Conservation (phyloP, 1,140 invertebrate species). For the Hyles euphorbiae region DNA sequence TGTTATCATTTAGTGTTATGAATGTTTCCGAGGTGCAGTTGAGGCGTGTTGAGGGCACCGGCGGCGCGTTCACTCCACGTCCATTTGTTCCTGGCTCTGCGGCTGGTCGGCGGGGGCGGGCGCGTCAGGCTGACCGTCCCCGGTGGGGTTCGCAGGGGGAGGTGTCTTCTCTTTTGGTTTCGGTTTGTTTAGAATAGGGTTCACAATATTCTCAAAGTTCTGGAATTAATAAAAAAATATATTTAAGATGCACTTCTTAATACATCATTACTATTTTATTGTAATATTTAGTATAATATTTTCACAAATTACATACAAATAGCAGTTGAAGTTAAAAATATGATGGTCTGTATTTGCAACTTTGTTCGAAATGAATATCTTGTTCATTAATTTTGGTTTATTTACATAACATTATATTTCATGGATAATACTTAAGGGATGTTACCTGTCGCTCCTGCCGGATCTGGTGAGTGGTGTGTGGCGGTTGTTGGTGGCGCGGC, state of each 20-base stretch:
- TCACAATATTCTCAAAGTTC: slow-evolving; percentile 82
- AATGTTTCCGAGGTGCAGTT: slow-evolving; percentile 11
- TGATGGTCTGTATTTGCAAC: too few relatives aligned
- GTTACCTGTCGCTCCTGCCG: slow-evolving; percentile 82
- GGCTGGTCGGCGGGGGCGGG: slow-evolving; percentile 25
- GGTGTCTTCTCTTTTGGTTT: slow-evolving; percentile 84
- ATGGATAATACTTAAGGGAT: too few relatives aligned
- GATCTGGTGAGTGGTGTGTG: slow-evolving; percentile 86
- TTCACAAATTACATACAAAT: too few relatives aligned
- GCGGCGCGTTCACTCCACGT: slow-evolving; percentile 55
- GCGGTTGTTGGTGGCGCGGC: slow-evolving; percentile 80
- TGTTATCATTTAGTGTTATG: slow-evolving; percentile 36
- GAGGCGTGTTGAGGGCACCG: neutral
- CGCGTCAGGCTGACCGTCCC: slow-evolving; percentile 43
- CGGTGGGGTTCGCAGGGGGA: slow-evolving; percentile 59
- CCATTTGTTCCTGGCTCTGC: slow-evolving; percentile 56
- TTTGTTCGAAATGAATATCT: too few relatives aligned
- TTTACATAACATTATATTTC: too few relatives aligned
- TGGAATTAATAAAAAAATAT: slow-evolving; percentile 46
- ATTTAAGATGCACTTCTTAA: too few relatives aligned
- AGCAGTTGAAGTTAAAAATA: too few relatives aligned
- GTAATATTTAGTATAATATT: too few relatives aligned
- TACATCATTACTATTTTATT: too few relatives aligned
- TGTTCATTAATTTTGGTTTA: too few relatives aligned
- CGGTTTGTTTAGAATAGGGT: slow-evolving; percentile 88